These are phyloP conservation scores for Coelopa frigida DNA, from an alignment of 1,140 invertebrate genomes.

Conservation along the genomic window DNA sequence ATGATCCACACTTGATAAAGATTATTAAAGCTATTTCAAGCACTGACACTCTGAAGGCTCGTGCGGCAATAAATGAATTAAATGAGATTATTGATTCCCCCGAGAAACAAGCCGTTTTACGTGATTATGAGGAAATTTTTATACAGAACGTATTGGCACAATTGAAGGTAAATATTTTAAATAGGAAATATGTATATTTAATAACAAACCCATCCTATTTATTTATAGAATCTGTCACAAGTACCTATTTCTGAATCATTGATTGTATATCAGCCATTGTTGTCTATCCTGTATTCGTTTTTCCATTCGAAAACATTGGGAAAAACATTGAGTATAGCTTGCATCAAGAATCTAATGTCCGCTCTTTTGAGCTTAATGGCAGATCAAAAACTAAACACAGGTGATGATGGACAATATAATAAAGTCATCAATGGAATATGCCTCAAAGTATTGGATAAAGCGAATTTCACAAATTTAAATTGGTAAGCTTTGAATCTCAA, in stretches of 20 bases:
- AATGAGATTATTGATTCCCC: slow-evolving; percentile 38
- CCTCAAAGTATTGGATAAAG: slow-evolving; percentile 39
- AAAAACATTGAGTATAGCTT: slow-evolving; percentile 35
- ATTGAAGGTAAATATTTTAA: slow-evolving; percentile 25
- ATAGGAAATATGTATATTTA: background rate
- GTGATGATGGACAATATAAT: slow-evolving; percentile 41
- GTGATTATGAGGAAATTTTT: slow-evolving; percentile 44
- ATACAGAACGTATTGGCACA: slow-evolving; percentile 42
- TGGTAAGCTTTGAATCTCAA: slow-evolving; percentile 22
- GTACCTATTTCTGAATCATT: slow-evolving; percentile 75
- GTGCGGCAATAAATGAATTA: slow-evolving; percentile 39
- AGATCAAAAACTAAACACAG: slow-evolving; percentile 36
- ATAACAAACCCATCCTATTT: slow-evolving; percentile 9
- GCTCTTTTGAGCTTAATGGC: slow-evolving; percentile 37
- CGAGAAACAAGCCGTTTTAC: slow-evolving; percentile 40
- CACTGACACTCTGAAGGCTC: slow-evolving; percentile 32
- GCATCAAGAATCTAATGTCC: slow-evolving; percentile 42
- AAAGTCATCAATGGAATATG: slow-evolving; percentile 44
- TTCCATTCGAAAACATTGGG: slow-evolving; percentile 70
- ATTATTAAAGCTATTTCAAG: slow-evolving; percentile 36
- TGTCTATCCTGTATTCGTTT: slow-evolving; percentile 80
- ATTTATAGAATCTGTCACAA: slow-evolving; percentile 52
- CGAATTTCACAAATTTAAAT: slow-evolving; percentile 43
- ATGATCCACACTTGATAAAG: slow-evolving; percentile 40
- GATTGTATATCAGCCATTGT: slow-evolving; percentile 75